phyloP scores from a whole-genome alignment of 2,888 invertebrate species.

The Orchesella flavescens region DNA sequence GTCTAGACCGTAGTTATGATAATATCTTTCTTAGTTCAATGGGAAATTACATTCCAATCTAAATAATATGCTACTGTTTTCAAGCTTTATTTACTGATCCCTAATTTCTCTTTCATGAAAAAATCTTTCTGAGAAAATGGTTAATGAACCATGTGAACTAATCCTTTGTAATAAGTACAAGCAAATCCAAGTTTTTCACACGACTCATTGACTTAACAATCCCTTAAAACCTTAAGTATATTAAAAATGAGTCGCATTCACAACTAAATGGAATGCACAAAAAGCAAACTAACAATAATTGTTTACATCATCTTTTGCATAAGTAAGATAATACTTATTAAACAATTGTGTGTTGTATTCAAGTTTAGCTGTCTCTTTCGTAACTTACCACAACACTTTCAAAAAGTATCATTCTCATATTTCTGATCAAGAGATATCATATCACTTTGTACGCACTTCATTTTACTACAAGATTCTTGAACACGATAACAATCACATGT shows the following conservation, averaged over 20 bases:
- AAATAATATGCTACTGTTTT: not conserved
- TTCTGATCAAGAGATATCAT: slow-evolving; percentile 17
- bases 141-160: slow-evolving; percentile 23
- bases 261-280: too few relatives aligned
- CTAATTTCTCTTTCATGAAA: slow-evolving; percentile 15
- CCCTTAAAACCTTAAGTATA: not conserved
- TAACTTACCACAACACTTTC: slow-evolving; percentile 1
- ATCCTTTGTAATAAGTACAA: slow-evolving; percentile 12
- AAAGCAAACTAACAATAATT: too few relatives aligned
- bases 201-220: slow-evolving; percentile 4
- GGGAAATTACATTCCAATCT: too few relatives aligned
- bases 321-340: too few relatives aligned
- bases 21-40: too few relatives aligned
- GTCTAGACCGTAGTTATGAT: too few relatives aligned
- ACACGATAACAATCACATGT: not conserved
- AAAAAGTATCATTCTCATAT: slow-evolving; percentile 12
- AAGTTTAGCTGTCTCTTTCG: not conserved
- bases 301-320: too few relatives aligned
- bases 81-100: slow-evolving; percentile 28
- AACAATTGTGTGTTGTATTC: too few relatives aligned
- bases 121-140: not conserved
- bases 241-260: not conserved
- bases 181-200: slow-evolving; percentile 46
- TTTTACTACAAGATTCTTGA: slow-evolving; percentile 14
- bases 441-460: slow-evolving; percentile 28